phyloP scores from a whole-genome alignment of 2,113 vertebrate species.

The Prietella phreatophila region DNA sequence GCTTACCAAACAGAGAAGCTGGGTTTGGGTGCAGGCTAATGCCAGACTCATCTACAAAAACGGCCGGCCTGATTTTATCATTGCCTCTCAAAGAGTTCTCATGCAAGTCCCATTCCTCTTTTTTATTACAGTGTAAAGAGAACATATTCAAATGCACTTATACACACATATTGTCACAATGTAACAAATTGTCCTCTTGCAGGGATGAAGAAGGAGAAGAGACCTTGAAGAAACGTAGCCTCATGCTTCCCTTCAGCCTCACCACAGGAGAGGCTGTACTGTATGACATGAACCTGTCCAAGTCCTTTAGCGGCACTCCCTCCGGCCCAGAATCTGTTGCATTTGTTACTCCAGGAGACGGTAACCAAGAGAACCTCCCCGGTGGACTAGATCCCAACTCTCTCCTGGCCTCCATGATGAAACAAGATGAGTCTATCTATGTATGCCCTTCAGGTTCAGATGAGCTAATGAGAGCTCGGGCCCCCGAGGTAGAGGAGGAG shows the following conservation, averaged over 20 bases:
- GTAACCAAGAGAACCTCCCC: constrained; percentile 42
- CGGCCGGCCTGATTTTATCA: constrained; percentile 82
- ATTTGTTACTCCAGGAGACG: constrained; percentile 53
- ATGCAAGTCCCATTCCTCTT: constrained; percentile 70
- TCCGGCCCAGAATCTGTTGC: constrained; percentile 43
- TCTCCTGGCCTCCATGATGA: constrained; percentile 71
- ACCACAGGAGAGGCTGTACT: constrained; percentile 81
- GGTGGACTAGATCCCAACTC: constrained; percentile 74
- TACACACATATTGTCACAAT: not conserved
- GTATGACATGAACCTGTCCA: constrained; percentile 69
- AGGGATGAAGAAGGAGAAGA: constrained; percentile 83
- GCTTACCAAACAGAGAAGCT: constrained; percentile 78
- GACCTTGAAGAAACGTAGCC: constrained; percentile 75
- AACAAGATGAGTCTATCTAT: constrained; percentile 80
- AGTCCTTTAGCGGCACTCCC: constrained; percentile 62
- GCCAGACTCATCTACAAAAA: constrained; percentile 84
- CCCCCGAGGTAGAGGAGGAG: constrained; percentile 59
- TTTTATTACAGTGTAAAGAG: not conserved
- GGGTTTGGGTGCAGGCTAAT: constrained; percentile 83
- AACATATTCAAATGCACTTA: not conserved
- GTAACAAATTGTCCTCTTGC: constrained; percentile 37
- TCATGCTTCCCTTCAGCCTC: constrained; percentile 78
- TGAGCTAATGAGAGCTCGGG: constrained; percentile 59
- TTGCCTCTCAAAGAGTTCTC: constrained; percentile 79
- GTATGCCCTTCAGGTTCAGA: constrained; percentile 60